Evolutionary conservation across 2,113 vertebrate species (phyloP), one percentile per base, ranked within the genome.

Genomic region (Paratilapia polleni): DNA sequence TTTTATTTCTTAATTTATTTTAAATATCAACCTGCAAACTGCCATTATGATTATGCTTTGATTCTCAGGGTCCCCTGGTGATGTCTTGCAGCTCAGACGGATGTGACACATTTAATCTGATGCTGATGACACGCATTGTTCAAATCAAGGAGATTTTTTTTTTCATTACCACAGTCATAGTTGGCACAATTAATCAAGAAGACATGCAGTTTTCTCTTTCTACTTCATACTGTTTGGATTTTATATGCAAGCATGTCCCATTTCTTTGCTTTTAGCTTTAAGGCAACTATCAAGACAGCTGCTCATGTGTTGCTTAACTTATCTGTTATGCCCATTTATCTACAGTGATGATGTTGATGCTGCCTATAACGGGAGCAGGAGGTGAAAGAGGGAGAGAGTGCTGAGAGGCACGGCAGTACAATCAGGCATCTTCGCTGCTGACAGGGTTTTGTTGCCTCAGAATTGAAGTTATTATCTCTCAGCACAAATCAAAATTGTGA

Each of bases 391-490:
- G 54, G 36, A 56, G 31, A 31, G 57, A 61, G 49, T 3, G 62
- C 68, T 83, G 80, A 82, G 22, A 81, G 57, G 34, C 61, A 10
- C 79, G 77, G 52, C 58, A 57, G n/a, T 43, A 49, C 47, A 80
- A 52, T 84, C 63, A 54, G 78, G 59, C 31, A 86, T 82, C 81
- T 78, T 70, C 47, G 31, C 22, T 82, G 68, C 91, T 85, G 84
- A 86, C 64, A 15, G 56, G 54, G 54, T 57, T 82, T 81, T 56
- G 77, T 79, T 77, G 64, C 31, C 47, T 60, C 64, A 41, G 41
- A 90, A 74, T 64, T 78, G 68, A 64, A 87, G 86, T 87, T 89
- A 88, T 90, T 88, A 93, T 89, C 86, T 87, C 73, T 82, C 28
- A 38, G 77, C 82, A 85, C 89, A 91, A 77, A 84, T 79, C 77